Percentiles rank a stretch among this genome's conserved stretches.
Conservation (phyloP, 2,113 vertebrate genomes). For the Spea multiplicata region DNA sequence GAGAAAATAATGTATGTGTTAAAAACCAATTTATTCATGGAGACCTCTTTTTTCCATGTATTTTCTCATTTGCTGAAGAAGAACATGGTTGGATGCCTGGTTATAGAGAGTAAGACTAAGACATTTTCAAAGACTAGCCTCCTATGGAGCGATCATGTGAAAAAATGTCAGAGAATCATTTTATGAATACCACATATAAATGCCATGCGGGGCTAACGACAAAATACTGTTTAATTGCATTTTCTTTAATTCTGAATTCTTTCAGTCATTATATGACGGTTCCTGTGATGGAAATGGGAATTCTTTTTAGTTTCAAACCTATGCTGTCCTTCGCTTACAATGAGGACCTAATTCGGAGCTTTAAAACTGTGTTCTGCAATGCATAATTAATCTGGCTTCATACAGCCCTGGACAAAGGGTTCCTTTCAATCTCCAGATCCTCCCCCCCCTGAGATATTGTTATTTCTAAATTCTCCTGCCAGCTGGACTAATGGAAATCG, state of each 20-base stretch:
- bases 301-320: slow-evolving; percentile 66
- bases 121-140: slow-evolving; percentile 67
- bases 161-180: slow-evolving; percentile 62
- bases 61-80: slow-evolving; percentile 54
- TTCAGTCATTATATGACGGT: slow-evolving; percentile 68
- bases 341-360: slow-evolving; percentile 68
- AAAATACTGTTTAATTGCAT: slow-evolving; percentile 70
- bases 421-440: slow-evolving; percentile 82
- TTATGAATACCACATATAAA: slow-evolving; percentile 63
- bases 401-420: slow-evolving; percentile 85
- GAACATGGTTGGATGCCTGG: slow-evolving; percentile 62
- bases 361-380: slow-evolving; percentile 76
- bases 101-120: slow-evolving; percentile 65
- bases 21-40: slow-evolving; percentile 18
- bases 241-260: slow-evolving; percentile 64
- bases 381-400: slow-evolving; percentile 96
- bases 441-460: slow-evolving; percentile 83
- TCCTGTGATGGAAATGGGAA: slow-evolving; percentile 61
- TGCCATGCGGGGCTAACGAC: slow-evolving; percentile 61
- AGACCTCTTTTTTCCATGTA: not conserved
- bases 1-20: not conserved
- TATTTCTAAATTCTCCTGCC: slow-evolving; percentile 87
- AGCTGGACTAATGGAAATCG: slow-evolving; percentile 85
- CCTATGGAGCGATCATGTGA: slow-evolving; percentile 60
- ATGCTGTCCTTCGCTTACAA: slow-evolving; percentile 65